Conservation (phyloP, 1,140 invertebrate species). For the Laupala kohalensis region DNA sequence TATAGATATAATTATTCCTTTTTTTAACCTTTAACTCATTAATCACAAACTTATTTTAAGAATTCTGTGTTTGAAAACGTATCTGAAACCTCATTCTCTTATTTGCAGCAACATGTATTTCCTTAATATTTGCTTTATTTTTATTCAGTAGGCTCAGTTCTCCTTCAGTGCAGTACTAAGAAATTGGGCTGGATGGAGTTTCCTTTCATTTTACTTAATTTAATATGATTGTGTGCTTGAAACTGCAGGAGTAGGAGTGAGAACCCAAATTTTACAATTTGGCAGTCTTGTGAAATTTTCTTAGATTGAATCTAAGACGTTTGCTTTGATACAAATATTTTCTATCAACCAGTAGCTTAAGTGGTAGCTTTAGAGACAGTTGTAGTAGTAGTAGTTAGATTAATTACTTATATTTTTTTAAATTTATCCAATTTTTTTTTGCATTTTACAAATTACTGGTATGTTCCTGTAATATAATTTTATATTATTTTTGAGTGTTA, state of each 20-base stretch:
- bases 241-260: neutral
- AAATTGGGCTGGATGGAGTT: neutral
- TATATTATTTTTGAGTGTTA: neutral
- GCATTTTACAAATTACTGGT: neutral
- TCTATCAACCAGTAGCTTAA: neutral
- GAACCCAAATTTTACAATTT: neutral
- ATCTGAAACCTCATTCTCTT: neutral
- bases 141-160: neutral
- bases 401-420: neutral
- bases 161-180: neutral
- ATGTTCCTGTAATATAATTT: neutral
- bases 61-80: no score
- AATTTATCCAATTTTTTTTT: neutral
- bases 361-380: neutral
- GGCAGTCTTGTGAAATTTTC: neutral
- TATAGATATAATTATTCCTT: no score
- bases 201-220: neutral
- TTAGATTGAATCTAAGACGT: neutral
- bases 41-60: no score
- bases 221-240: neutral
- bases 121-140: neutral
- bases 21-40: no score
- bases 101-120: neutral
- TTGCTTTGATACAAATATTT: neutral
- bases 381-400: neutral